Evolutionary conservation across 2,888 invertebrate genomes (phyloP).

Genomic region (Pharmacophagus antenor): DNA sequence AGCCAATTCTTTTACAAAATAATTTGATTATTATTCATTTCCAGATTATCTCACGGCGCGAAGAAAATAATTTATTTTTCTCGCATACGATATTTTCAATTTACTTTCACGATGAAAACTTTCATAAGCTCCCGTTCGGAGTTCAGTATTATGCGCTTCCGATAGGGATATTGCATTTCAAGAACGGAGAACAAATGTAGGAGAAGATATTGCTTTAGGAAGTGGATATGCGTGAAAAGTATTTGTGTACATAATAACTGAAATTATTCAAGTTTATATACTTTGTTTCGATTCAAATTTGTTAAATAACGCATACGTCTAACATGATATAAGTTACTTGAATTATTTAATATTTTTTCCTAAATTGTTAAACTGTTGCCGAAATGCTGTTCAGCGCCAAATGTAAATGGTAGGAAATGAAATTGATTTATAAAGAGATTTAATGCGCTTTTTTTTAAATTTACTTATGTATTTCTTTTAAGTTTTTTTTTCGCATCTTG

Average conservation of each 20-base stretch:
- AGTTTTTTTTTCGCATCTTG: neutral
- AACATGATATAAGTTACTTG: too few species aligned
- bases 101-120: conserved; percentile 9
- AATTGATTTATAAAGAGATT: neutral
- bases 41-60: neutral
- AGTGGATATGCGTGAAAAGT: neutral
- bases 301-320: too few species aligned
- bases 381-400: too few species aligned
- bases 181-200: conserved; percentile 12
- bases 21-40: neutral
- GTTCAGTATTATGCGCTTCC: conserved; percentile 7
- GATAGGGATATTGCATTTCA: conserved; percentile 20
- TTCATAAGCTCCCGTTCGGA: conserved; percentile 10
- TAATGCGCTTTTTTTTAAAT: neutral
- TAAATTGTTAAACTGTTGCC: too few species aligned
- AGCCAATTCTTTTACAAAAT: too few species aligned
- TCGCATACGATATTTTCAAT: neutral
- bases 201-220: neutral
- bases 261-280: neutral
- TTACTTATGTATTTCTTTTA: neutral
- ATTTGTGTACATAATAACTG: neutral
- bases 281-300: neutral
- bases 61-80: neutral
- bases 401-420: too few species aligned
- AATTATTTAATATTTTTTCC: too few species aligned